Conservation (phyloP, 2,113 vertebrate genomes). For the Lota lota region DNA sequence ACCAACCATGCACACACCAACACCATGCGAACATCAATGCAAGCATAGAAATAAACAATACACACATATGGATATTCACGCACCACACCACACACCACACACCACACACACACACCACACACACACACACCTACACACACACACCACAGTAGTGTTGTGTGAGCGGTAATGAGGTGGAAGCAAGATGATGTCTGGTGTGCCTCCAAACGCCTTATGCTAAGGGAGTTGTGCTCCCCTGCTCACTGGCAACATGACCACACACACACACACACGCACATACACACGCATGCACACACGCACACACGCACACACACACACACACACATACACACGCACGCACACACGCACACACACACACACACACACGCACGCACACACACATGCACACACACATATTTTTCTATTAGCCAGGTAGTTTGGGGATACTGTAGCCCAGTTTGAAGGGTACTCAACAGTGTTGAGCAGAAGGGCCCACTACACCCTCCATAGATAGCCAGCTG, state of each 20-base stretch:
- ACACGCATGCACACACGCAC: slow-evolving; percentile 3
- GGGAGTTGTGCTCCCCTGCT: slow-evolving; percentile 35
- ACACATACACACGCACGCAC: slow-evolving; percentile 15
- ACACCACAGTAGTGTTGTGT: slow-evolving; percentile 31
- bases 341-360: slow-evolving; percentile 20
- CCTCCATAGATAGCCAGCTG: too few relatives aligned
- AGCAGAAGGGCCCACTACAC: too few relatives aligned
- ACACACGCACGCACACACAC: slow-evolving; percentile 20
- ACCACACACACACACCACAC: background rate
- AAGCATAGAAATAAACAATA: background rate
- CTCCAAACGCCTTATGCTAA: slow-evolving; percentile 51
- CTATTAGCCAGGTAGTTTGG: too few relatives aligned
- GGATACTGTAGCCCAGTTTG: too few relatives aligned
- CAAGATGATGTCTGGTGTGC: slow-evolving; percentile 40
- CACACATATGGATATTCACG: background rate
- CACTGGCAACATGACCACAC: slow-evolving; percentile 29
- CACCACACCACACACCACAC: background rate
- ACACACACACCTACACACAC: background rate
- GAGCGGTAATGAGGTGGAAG: slow-evolving; percentile 55
- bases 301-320: slow-evolving; percentile 2
- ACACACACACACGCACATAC: slow-evolving; percentile 6
- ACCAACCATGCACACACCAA: too few relatives aligned
- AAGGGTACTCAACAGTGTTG: too few relatives aligned
- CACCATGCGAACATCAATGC: too few relatives aligned
- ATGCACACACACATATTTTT: slow-evolving; percentile 3